Conservation (phyloP, 1,140 invertebrate genomes). For the Mesaphorura yosii region DNA sequence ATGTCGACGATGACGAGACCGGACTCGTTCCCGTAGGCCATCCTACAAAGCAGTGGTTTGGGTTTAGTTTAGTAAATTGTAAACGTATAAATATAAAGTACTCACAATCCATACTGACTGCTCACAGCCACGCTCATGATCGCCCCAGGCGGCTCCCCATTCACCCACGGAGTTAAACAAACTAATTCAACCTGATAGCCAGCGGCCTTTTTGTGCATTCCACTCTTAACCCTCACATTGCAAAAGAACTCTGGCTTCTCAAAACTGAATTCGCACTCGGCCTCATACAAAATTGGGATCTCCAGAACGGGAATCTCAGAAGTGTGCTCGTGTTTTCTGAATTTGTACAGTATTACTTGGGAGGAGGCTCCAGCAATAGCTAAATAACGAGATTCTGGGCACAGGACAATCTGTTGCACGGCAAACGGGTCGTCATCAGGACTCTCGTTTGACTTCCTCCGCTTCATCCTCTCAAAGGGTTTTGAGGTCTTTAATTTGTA, state of each 20-base stretch:
- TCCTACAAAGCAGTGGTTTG: slow-evolving; percentile 49
- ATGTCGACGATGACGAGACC: slow-evolving; percentile 90
- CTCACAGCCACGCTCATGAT: slow-evolving; percentile 85
- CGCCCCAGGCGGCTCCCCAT: slow-evolving; percentile 63
- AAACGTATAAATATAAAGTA: slow-evolving; percentile 5
- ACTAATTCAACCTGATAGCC: slow-evolving; percentile 93
- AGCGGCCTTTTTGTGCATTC: slow-evolving; percentile 63
- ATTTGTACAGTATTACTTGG: slow-evolving; percentile 91
- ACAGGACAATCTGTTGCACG: slow-evolving; percentile 82
- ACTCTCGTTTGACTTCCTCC: slow-evolving; percentile 39
- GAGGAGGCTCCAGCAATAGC: slow-evolving; percentile 77
- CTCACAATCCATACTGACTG: slow-evolving; percentile 86
- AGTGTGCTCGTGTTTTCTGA: slow-evolving; percentile 75
- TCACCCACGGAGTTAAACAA: slow-evolving; percentile 72
- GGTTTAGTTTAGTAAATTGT: too few relatives aligned
- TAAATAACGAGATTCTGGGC: slow-evolving; percentile 80
- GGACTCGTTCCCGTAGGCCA: slow-evolving; percentile 92
- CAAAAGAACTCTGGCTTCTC: slow-evolving; percentile 38
- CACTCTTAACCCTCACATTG: slow-evolving; percentile 59
- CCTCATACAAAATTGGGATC: slow-evolving; percentile 74
- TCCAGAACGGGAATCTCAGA: slow-evolving; percentile 79
- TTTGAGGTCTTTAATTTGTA: slow-evolving; percentile 97
- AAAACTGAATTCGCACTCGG: slow-evolving; percentile 51
- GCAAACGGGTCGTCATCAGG: slow-evolving; percentile 79
- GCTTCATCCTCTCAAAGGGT: slow-evolving; percentile 64